Evolutionary conservation across 2,888 invertebrate genomes (phyloP), one percentile per base, ranked within the genome.

Genomic region (Cryptocephalus moraei): DNA sequence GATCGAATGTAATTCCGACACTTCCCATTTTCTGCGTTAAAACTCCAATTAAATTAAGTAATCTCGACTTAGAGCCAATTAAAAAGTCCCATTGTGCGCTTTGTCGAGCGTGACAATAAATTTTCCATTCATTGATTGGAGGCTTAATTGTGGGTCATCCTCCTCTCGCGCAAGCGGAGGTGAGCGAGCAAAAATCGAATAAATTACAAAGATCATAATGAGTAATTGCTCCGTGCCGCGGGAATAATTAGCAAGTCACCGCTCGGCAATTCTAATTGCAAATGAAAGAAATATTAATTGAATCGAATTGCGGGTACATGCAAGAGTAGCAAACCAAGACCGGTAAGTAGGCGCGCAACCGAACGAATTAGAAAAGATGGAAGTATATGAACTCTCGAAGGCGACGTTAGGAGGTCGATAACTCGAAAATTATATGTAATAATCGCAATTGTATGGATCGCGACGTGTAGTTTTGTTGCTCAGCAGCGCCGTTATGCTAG

Each of bases 221-320:
- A 49, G 47, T 49, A 49, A 53, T 50, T 53, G 22, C 22, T 22
- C 22, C 6, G 22, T 50, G 41, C 33, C 32, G 46, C 45, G 39
- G 41, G 43, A 36, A n/a, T 44, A 42, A 45, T 45, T 46, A 45
- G 45, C 39, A 31, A 45, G 48, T 36, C 42, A 43, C 41, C 42
- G 34, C 43, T 43, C 48, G 48, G 49, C 47, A 44, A 47, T 41
- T 44, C 45, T 51, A 49, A 53, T 50, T 50, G 49, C 46, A 47
- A 51, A 45, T 39, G 46, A 54, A 50, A 51, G 48, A 50, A 43
- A 40, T 45, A 49, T 50, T 53, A 51, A 51, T 53, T 42, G 48
- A 45, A 41, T 47, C 42, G 51, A 48, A 45, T 49, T 49, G 14
- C 43, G 41, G 45, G 49, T 46, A 48, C 44, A 48, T 48, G 48